phyloP scores from a whole-genome alignment of 2,797 vertebrate species.

The Channa striata region DNA sequence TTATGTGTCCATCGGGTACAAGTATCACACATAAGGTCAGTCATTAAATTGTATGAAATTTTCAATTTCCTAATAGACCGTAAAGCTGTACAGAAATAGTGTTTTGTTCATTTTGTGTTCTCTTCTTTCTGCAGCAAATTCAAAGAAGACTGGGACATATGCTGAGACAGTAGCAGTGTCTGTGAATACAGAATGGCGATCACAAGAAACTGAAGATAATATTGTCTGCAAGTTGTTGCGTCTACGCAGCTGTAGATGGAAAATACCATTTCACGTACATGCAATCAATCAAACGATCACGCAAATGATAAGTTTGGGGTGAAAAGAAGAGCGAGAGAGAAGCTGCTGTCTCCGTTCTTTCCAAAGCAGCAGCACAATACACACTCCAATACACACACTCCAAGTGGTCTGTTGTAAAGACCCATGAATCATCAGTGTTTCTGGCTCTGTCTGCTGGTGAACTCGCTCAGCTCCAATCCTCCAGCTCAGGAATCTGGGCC shows the following conservation, averaged over 20 bases:
- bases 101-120: neutral
- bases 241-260: constrained; percentile 33
- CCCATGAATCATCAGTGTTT: constrained; percentile 75
- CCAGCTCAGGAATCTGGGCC: constrained; percentile 79
- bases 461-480: constrained; percentile 62
- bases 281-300: constrained; percentile 32
- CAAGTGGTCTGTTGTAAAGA: constrained; percentile 55
- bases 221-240: constrained; percentile 17
- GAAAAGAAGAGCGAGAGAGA: neutral
- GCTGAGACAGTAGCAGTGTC: constrained; percentile 12
- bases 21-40: constrained; percentile 3
- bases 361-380: constrained; percentile 49
- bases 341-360: constrained; percentile 37
- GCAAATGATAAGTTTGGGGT: constrained; percentile 35
- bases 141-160: neutral
- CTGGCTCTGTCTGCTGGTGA: constrained; percentile 63
- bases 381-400: constrained; percentile 30
- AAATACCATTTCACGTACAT: constrained; percentile 3
- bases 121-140: neutral
- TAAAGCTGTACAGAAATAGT: constrained; percentile 11
- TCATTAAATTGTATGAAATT: neutral
- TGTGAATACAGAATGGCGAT: constrained; percentile 8
- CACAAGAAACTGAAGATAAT: constrained; percentile 7
- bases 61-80: constrained; percentile 4
- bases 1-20: neutral